A percentile compares a stretch with the other conserved stretches of the same genome.
Evolutionary conservation across 23 tunicate genomes (phyloP).

Genomic region (Oikopleura albicans): DNA sequence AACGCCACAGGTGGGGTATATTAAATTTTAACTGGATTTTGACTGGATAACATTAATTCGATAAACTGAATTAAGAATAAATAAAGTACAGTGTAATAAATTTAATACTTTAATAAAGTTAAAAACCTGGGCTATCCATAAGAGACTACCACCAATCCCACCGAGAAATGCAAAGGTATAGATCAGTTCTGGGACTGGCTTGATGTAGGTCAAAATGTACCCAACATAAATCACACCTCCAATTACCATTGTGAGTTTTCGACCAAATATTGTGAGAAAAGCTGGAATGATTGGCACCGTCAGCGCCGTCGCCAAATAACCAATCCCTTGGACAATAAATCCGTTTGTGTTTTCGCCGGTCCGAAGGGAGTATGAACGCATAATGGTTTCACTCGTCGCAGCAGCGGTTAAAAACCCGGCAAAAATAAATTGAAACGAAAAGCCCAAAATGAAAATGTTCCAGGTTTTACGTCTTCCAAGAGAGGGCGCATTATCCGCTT

Average conservation of each 20-base stretch:
- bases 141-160: background rate
- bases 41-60: too few species aligned
- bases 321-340: background rate
- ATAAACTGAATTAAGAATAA: too few species aligned
- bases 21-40: too few species aligned
- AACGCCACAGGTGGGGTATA: too few species aligned
- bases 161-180: background rate
- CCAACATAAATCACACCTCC: background rate
- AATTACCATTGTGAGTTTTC: background rate
- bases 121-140: conserved; percentile 1
- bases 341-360: background rate
- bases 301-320: background rate
- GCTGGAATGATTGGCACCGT: background rate
- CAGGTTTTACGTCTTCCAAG: too few species aligned
- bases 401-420: background rate
- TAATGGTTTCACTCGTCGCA: background rate
- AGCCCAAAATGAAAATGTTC: background rate
- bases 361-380: background rate
- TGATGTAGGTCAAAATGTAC: background rate
- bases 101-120: too few species aligned
- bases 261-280: background rate
- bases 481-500: too few species aligned
- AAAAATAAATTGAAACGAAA: background rate
- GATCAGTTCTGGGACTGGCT: background rate
- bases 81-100: too few species aligned